Evolutionary conservation across 2,888 invertebrate species (phyloP), one percentile per base, ranked within the genome.

Genomic region (Mesopsocus fuscifrons): DNA sequence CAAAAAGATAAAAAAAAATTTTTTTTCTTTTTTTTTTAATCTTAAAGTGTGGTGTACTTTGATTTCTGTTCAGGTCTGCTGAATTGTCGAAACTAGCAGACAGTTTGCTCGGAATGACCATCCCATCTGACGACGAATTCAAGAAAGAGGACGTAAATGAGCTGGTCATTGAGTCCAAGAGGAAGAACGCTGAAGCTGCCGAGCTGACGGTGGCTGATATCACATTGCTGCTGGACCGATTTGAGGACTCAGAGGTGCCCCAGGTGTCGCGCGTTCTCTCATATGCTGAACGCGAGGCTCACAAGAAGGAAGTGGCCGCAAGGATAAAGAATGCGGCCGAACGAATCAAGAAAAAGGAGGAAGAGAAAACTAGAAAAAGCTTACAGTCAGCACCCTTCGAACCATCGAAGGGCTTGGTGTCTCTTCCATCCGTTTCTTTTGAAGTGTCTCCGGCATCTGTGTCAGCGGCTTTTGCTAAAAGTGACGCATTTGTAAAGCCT

Each of bases 61-160:
- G n/a, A n/a, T n/a, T n/a, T n/a, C n/a, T n/a, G 47, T 46, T n/a
- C 48, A 52, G 53, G 26, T 52, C 52, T 34, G 45, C 49, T 18
- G 51, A 52, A n/a, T 44, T 54, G n/a, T 52, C 52, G 3, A 49
- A 41, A 15, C 47, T 55, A 34, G 55, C 54, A 33, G 52, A 53
- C 23, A 51, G 49, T 26, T 40, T 55, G 21, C 48, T 55, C 2
- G 48, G 50, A 18, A 44, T 50, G 17, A 49, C 45, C 15, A 34
- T 52, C 6, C n/a, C n/a, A n/a, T 45, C 34, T 9, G 44, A 43
- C 23, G 26, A 11, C 26, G 6, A 9, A 6, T 26, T 26, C 6
- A 26, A 26, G 11, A 26, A 6, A 11, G 26, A 26, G 8, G 26
- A 26, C 11, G 26, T 9, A 11, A 26, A 6, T 6, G 26, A 26